Conservation (phyloP, 1,140 invertebrate genomes). For the Holotrichia oblita region DNA sequence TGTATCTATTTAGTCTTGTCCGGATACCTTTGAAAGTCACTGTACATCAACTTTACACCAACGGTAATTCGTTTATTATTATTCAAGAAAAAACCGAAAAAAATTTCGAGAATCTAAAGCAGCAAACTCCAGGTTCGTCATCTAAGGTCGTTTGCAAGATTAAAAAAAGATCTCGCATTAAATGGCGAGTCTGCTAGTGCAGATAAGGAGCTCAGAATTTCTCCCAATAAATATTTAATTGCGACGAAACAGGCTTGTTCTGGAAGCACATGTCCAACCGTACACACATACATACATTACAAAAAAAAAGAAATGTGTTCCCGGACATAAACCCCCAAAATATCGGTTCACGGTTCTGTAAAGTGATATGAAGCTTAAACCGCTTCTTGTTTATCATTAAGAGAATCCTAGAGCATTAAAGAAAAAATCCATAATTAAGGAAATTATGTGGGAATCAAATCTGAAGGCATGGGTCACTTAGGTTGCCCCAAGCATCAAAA, state of each 20-base stretch:
- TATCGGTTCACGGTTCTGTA: not conserved
- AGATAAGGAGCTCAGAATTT: not conserved
- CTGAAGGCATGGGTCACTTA: not conserved
- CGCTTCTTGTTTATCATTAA: not conserved
- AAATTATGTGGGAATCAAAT: slow-evolving; percentile 14
- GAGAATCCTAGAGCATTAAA: not conserved
- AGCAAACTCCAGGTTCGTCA: not conserved
- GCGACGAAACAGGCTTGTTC: slow-evolving; percentile 7
- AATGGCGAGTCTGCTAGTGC: not conserved
- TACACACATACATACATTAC: slow-evolving; percentile 5
- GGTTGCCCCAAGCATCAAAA: slow-evolving; percentile 10
- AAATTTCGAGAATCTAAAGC: not conserved
- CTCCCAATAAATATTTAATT: slow-evolving; percentile 1
- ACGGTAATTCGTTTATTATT: too few relatives aligned
- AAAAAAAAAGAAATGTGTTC: slow-evolving; percentile 5
- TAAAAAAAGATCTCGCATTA: not conserved
- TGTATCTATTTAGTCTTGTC: too few relatives aligned
- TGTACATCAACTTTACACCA: too few relatives aligned
- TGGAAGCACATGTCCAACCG: not conserved
- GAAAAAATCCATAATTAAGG: not conserved
- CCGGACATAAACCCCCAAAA: too few relatives aligned
- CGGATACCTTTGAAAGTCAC: too few relatives aligned
- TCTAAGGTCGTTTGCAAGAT: not conserved
- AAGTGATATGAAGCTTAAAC: not conserved
- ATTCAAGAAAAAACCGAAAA: not conserved